Conservation (phyloP, 2,888 invertebrate genomes). For the Oligia strigilis region DNA sequence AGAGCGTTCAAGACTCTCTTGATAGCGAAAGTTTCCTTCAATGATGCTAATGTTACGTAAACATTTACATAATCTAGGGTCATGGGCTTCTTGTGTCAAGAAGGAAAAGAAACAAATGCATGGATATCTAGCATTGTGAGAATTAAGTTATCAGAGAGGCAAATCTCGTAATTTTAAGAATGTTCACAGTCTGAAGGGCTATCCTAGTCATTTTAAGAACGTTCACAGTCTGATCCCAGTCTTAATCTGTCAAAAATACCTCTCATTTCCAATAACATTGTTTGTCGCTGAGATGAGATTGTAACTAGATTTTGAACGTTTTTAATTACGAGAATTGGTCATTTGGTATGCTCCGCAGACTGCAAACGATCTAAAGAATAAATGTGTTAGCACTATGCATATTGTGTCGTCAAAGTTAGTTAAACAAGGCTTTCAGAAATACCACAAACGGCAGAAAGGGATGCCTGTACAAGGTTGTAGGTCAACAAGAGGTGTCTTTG, state of each 20-base stretch:
- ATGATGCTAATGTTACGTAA: constrained; percentile 9
- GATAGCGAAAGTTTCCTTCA: constrained; percentile 27
- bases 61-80: constrained; percentile 11
- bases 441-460: background rate
- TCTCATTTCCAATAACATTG: background rate
- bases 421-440: background rate
- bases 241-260: too few species aligned
- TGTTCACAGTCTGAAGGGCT: too few species aligned
- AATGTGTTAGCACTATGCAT: background rate
- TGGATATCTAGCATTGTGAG: background rate
- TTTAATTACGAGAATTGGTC: background rate
- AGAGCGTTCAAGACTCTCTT: constrained; percentile 10
- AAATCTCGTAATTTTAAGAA: background rate
- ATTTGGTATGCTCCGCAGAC: background rate
- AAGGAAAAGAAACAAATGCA: background rate
- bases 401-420: background rate
- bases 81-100: background rate
- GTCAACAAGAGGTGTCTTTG: background rate
- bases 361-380: background rate
- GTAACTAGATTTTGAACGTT: background rate
- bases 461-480: background rate
- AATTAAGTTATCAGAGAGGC: background rate
- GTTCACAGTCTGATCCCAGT: background rate
- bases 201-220: background rate
- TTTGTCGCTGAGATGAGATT: background rate